Evolutionary conservation across 2,113 vertebrate genomes (phyloP).

Genomic region (Lepisosteus osseus): DNA sequence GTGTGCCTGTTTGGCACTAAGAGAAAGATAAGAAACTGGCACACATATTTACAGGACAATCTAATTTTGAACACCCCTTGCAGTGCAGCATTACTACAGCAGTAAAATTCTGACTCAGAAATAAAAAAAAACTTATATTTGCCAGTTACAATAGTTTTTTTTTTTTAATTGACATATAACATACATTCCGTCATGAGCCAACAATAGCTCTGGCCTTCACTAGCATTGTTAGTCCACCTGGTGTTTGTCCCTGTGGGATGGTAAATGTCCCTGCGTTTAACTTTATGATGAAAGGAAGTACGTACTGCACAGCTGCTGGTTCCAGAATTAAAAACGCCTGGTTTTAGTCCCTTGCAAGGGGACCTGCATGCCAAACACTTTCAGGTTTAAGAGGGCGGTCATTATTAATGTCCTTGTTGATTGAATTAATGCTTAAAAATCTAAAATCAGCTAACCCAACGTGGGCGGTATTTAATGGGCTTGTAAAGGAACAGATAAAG

Average conservation of each 20-base stretch:
- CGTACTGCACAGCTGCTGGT: not conserved
- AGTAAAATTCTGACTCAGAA: slow-evolving; percentile 32
- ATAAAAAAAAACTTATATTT: slow-evolving; percentile 26
- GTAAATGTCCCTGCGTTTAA: not conserved
- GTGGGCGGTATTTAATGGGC: too few relatives aligned
- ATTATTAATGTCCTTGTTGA: too few relatives aligned
- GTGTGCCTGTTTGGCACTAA: slow-evolving; percentile 17
- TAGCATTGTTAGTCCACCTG: slow-evolving; percentile 14
- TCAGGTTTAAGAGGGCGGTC: too few relatives aligned
- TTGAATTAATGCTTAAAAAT: too few relatives aligned
- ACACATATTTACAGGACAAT: slow-evolving; percentile 7
- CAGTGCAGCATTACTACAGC: slow-evolving; percentile 20
- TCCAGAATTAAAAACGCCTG: not conserved
- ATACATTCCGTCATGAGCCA: slow-evolving; percentile 1
- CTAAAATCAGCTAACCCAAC: too few relatives aligned
- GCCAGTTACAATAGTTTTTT: slow-evolving; percentile 19
- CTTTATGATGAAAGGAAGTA: not conserved
- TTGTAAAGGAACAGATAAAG: too few relatives aligned
- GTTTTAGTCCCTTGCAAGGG: not conserved
- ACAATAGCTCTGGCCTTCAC: slow-evolving; percentile 16
- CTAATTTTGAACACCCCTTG: slow-evolving; percentile 17
- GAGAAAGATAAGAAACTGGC: slow-evolving; percentile 21
- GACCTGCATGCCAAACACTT: too few relatives aligned
- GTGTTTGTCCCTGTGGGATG: slow-evolving; percentile 9
- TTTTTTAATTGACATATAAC: slow-evolving; percentile 27